Evolutionary conservation across 2,113 vertebrate genomes (phyloP).

Genomic region (Petrocephalus microphthalmus): DNA sequence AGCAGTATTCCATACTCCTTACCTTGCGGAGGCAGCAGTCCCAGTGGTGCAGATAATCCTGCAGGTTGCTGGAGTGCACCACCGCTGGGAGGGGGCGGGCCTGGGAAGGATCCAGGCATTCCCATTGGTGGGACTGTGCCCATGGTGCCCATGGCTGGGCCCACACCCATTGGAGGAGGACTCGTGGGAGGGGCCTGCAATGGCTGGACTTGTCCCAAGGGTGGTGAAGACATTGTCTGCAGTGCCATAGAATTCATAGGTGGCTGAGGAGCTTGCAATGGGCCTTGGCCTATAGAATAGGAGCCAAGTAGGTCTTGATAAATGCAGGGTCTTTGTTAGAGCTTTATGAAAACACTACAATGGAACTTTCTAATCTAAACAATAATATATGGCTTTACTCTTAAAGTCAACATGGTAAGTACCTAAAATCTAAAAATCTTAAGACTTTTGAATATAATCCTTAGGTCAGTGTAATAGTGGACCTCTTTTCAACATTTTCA

Average conservation of each 20-base stretch:
- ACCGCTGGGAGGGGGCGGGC: constrained; percentile 49
- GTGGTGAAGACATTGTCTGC: constrained; percentile 40
- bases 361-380: not conserved
- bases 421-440: not conserved
- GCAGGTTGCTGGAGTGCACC: constrained; percentile 62
- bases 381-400: not conserved
- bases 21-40: constrained; percentile 76
- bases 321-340: not conserved
- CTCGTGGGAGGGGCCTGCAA: constrained; percentile 24
- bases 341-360: not conserved
- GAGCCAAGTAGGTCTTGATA: not conserved
- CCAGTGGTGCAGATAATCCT: constrained; percentile 58
- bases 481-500: not conserved
- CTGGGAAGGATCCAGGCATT: constrained; percentile 61
- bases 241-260: constrained; percentile 46
- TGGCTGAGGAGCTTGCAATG: constrained; percentile 37
- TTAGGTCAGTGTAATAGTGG: not conserved
- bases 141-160: constrained; percentile 38
- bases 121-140: constrained; percentile 40
- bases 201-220: not conserved
- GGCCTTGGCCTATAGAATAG: constrained; percentile 53
- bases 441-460: not conserved
- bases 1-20: constrained; percentile 18
- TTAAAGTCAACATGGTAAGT: not conserved
- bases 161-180: constrained; percentile 46